Percentiles rank a stretch among this genome's conserved stretches.
These are phyloP conservation scores for Chaetorhynchus papuensis DNA, from an alignment of 2,113 vertebrate genomes.

Conservation along the genomic window DNA sequence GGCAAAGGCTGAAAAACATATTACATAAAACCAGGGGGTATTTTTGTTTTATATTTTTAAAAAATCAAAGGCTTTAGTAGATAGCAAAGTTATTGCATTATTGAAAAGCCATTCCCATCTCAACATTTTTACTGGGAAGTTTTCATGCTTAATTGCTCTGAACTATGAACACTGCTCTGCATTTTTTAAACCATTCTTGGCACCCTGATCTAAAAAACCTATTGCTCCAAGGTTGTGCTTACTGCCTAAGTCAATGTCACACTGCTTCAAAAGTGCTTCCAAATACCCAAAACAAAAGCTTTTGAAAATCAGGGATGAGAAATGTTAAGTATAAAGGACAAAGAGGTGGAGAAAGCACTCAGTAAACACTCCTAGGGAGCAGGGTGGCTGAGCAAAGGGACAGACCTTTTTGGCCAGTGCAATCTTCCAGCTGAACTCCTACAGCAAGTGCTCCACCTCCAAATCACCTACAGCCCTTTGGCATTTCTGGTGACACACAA, in stretches of 20 bases:
- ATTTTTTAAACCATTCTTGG: background rate
- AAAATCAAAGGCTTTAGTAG: background rate
- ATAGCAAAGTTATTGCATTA: background rate
- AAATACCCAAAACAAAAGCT: background rate
- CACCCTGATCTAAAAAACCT: background rate
- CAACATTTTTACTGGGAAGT: background rate
- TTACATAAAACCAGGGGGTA: background rate
- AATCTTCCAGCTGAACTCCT: background rate
- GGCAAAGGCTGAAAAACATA: background rate
- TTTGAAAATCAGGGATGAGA: background rate
- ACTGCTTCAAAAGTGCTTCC: background rate
- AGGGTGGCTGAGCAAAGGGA: background rate
- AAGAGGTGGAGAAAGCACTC: background rate
- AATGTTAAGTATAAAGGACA: background rate
- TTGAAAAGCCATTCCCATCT: background rate
- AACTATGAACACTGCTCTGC: background rate
- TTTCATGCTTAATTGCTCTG: background rate
- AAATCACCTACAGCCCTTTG: background rate
- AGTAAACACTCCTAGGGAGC: accelerated
- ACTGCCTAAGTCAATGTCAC: background rate
- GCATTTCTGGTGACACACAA: background rate
- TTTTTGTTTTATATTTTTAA: background rate
- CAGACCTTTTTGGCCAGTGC: background rate
- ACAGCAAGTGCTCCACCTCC: background rate
- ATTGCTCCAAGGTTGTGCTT: background rate